Evolutionary conservation across 1,140 invertebrate genomes (phyloP), one percentile per base, ranked within the genome.

Genomic region (Babylonia areolata): DNA sequence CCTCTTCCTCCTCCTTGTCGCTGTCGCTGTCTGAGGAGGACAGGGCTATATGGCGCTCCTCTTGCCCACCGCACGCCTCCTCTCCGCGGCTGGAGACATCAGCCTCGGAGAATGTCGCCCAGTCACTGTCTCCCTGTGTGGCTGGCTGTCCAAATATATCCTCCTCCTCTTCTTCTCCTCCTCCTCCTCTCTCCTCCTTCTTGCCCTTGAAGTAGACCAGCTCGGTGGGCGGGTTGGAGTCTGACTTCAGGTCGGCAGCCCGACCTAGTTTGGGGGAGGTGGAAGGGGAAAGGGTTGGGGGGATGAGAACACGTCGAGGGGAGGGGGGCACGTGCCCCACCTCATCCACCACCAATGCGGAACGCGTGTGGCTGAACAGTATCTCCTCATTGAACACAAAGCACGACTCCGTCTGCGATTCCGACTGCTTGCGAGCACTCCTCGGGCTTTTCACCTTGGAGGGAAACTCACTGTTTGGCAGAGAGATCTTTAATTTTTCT

Each of bases 401-500:
- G 54, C 88, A 86, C 39, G 79, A 86, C 37, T 88, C 85, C 31
- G 90, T 87, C 12, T 84, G 78, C 9, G 83, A 75, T 64, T 86
- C 84, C 31, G 79, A 77, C 46, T 71, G 78, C 69, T 84, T 88
- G 17, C 73, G 51, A 51, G 71, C 90, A 28, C 51, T 42, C 54
- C 90, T 87, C 17, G 91, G 91, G 88, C 90, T 92, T 88, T 87
- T 91, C 33, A 84, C 71, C 87, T 87, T 90, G 20, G 85, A 39
- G 39, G 87, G 79, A 84, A 90, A 91, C 64, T 93, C 92, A 9
- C 92, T 92, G 11, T 82, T 54, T 31, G 93, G 93, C n/a, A 94
- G 88, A 77, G 90, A 91, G 35, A 94, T 94, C 84, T 93, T 93
- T 35, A 94, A 81, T 88, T 93, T 94, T 85, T 93, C 92, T 39